Evolutionary conservation across 2,797 vertebrate species (phyloP).

Genomic region (Sternotherus odoratus): DNA sequence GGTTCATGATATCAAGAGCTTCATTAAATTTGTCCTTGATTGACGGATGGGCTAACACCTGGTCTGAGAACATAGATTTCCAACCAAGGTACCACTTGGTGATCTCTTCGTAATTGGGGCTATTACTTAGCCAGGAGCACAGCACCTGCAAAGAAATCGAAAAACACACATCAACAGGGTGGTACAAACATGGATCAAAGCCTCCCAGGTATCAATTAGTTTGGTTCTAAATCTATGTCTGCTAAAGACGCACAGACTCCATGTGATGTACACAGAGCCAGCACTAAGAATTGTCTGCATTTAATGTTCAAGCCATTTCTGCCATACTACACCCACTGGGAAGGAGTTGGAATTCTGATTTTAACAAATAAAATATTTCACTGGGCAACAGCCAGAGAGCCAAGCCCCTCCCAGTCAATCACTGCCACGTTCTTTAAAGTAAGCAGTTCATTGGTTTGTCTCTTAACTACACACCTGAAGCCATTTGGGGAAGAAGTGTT

Average conservation of each 20-base stretch:
- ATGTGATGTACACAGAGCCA: accelerated
- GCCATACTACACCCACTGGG: not conserved
- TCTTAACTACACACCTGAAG: constrained; percentile 87
- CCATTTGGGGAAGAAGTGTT: constrained; percentile 99
- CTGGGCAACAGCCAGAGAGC: not conserved
- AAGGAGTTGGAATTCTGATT: not conserved
- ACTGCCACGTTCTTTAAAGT: not conserved
- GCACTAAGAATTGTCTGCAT: not conserved
- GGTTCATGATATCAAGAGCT: constrained; percentile 97
- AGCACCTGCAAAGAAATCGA: constrained; percentile 86
- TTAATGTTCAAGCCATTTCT: not conserved
- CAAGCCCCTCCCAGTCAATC: not conserved
- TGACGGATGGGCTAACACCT: constrained; percentile 90
- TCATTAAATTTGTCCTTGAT: constrained; percentile 98
- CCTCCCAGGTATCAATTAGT: not conserved
- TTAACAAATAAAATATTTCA: not conserved
- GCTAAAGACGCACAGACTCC: not conserved
- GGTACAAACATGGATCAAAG: accelerated
- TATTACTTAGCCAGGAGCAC: constrained; percentile 98
- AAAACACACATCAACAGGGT: not conserved
- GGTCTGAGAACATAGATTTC: constrained; percentile 97
- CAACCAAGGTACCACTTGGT: constrained; percentile 99
- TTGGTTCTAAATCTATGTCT: not conserved
- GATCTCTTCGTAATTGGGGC: constrained; percentile 97
- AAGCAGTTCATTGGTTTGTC: not conserved